Percentiles rank a stretch among this genome's conserved stretches.
phyloP scores from a whole-genome alignment of 2,888 invertebrate species.

The Dorcus hopei region DNA sequence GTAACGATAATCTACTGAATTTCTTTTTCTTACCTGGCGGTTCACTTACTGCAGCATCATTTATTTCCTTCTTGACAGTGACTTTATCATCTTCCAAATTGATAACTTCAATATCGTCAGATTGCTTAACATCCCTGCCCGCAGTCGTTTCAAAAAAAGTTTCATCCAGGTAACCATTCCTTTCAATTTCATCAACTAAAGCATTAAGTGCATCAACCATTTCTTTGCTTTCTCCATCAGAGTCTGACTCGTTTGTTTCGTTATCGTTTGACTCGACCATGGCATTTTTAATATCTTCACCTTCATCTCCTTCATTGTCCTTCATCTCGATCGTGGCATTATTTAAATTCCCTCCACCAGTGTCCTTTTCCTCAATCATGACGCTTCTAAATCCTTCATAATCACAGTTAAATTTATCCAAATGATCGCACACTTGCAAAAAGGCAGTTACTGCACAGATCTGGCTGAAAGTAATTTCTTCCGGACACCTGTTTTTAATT shows the following conservation, averaged over 20 bases:
- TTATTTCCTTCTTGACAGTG: too few relatives aligned
- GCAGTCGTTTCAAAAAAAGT: too few relatives aligned
- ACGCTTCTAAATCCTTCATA: conserved; percentile 39
- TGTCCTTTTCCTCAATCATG: too few relatives aligned
- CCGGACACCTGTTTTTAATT: conserved; percentile 42
- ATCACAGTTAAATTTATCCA: conserved; percentile 29
- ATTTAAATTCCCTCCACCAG: background rate
- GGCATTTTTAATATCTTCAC: background rate
- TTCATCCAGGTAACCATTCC: background rate
- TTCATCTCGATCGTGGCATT: background rate
- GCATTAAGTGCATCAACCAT: background rate
- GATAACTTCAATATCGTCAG: too few relatives aligned
- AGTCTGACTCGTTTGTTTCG: background rate
- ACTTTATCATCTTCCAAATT: too few relatives aligned
- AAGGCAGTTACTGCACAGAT: conserved; percentile 39
- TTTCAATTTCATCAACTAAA: conserved; percentile 11
- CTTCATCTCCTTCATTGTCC: too few relatives aligned
- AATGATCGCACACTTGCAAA: conserved; percentile 38
- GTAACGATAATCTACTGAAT: background rate
- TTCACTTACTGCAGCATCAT: background rate
- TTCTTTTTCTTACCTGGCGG: conserved; percentile 11
- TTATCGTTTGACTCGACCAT: background rate
- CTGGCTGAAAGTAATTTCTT: conserved; percentile 37
- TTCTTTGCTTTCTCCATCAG: background rate
- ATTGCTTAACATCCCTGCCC: too few relatives aligned